These are phyloP conservation scores for Pristionchus pacificus DNA, from an alignment of 1,140 invertebrate species.

Conservation along the genomic window DNA sequence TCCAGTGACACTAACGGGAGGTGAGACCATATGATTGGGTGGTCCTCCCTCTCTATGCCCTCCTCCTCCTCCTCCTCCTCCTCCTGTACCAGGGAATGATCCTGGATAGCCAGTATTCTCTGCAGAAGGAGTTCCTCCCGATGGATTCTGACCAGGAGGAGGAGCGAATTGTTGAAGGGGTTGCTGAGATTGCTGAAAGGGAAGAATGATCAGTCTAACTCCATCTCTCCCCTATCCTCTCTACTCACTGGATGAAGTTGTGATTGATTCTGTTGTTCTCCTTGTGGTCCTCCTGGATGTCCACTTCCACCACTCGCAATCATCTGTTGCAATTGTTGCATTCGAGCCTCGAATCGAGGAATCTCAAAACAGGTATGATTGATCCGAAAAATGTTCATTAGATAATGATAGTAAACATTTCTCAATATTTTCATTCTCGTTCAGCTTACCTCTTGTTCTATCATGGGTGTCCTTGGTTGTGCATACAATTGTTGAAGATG, in stretches of 20 bases:
- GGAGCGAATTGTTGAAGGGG: not conserved
- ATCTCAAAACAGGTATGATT: not conserved
- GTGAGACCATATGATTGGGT: not conserved
- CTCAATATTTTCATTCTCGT: not conserved
- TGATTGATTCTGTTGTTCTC: too few relatives aligned
- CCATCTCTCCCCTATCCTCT: not conserved
- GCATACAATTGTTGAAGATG: not conserved
- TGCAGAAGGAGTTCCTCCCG: too few relatives aligned
- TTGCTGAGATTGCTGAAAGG: too few relatives aligned
- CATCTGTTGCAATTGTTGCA: not conserved
- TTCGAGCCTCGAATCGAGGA: not conserved
- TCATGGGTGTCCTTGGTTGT: not conserved
- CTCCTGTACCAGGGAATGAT: too few relatives aligned
- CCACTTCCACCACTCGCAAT: not conserved
- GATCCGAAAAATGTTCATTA: too few relatives aligned
- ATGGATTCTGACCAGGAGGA: constrained; percentile 1
- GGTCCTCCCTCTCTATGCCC: too few relatives aligned
- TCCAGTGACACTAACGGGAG: constrained; percentile 21
- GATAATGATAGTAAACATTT: not conserved
- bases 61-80: too few relatives aligned
- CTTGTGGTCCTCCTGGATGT: too few relatives aligned
- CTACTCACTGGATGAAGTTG: not conserved
- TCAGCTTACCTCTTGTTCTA: not conserved
- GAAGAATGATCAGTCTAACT: not conserved
- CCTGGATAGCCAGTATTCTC: not conserved